Evolutionary conservation across 2,113 vertebrate species (phyloP).

Genomic region (Platichthys flesus): DNA sequence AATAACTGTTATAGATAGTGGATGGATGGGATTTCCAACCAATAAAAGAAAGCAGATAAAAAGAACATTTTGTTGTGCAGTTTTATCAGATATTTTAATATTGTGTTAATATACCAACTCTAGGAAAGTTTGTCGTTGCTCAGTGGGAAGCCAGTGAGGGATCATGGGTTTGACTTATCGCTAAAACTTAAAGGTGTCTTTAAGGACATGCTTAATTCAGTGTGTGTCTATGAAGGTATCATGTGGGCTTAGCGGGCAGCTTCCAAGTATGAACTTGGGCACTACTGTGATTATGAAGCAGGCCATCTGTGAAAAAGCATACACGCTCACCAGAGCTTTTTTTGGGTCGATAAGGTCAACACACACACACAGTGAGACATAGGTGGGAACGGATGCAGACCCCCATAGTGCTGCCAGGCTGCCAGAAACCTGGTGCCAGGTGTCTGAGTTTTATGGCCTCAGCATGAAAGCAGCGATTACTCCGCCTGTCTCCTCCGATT

Average conservation of each 20-base stretch:
- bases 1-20: no score
- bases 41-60: no score
- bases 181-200: not conserved
- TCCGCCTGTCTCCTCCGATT: conserved; percentile 68
- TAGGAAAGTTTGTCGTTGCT: no score
- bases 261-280: conserved; percentile 26
- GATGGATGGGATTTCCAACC: no score
- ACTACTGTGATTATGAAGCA: conserved; percentile 40
- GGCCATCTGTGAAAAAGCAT: conserved; percentile 44
- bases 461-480: conserved; percentile 67
- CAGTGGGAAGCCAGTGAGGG: no score
- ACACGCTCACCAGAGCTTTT: conserved; percentile 53
- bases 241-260: not conserved
- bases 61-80: no score
- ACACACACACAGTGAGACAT: conserved; percentile 38
- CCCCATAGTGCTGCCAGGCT: conserved; percentile 55
- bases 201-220: conserved; percentile 15
- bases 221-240: conserved; percentile 8
- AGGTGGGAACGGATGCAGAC: conserved; percentile 58
- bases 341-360: conserved; percentile 62
- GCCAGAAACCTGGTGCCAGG: conserved; percentile 74
- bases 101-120: no score
- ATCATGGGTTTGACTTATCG: not conserved
- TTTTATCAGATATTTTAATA: no score
- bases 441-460: conserved; percentile 74